A percentile compares a stretch with the other conserved stretches of the same genome.
These are phyloP conservation scores for Halictus ligatus DNA, from an alignment of 2,888 invertebrate species.

Conservation along the genomic window DNA sequence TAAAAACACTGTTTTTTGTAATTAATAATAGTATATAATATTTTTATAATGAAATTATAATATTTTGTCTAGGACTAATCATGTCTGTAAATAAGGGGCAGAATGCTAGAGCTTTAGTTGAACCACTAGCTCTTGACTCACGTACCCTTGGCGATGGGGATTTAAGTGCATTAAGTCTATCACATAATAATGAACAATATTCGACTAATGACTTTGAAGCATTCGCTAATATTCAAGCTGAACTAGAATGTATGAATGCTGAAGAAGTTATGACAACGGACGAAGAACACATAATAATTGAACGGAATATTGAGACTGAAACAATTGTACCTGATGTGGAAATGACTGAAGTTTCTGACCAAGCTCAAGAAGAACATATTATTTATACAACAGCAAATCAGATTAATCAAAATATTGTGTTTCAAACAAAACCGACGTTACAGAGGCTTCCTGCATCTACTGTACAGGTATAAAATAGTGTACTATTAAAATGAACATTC, in stretches of 20 bases:
- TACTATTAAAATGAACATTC: not conserved
- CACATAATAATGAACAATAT: slow-evolving; percentile 78
- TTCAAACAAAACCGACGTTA: slow-evolving; percentile 82
- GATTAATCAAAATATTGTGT: slow-evolving; percentile 79
- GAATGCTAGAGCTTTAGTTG: slow-evolving; percentile 78
- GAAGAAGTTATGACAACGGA: slow-evolving; percentile 82
- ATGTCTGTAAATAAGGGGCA: slow-evolving; percentile 81
- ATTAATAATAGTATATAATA: not conserved
- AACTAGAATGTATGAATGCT: slow-evolving; percentile 83
- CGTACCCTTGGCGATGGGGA: slow-evolving; percentile 79
- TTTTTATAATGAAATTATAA: slow-evolving; percentile 21
- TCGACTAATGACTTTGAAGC: slow-evolving; percentile 82
- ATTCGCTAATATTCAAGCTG: slow-evolving; percentile 83
- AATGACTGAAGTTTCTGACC: slow-evolving; percentile 79
- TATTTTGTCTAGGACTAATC: slow-evolving; percentile 50
- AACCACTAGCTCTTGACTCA: slow-evolving; percentile 77
- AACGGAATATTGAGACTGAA: slow-evolving; percentile 73
- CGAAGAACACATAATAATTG: slow-evolving; percentile 73
- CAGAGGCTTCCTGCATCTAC: slow-evolving; percentile 81
- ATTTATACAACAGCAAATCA: slow-evolving; percentile 79
- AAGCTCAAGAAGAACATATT: slow-evolving; percentile 78
- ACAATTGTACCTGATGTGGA: slow-evolving; percentile 79
- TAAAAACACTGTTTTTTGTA: not conserved
- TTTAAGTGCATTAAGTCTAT: slow-evolving; percentile 77
- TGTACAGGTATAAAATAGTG: slow-evolving; percentile 72